Base-by-base conservation (phyloP, 2,797 vertebrate species). In the Acanthiza pusilla region DNA sequence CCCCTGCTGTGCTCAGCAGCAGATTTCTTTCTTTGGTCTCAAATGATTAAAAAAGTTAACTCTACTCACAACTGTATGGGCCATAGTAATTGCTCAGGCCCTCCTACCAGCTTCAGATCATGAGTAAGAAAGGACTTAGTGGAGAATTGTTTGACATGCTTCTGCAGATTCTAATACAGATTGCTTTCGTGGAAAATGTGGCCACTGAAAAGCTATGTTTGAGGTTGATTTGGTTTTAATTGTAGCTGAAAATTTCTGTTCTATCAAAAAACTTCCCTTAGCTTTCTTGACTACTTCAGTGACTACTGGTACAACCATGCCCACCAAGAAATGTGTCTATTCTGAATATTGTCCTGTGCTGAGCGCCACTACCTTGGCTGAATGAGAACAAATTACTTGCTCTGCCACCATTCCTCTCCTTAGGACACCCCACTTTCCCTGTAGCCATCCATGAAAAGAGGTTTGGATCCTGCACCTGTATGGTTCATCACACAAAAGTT, bases 1-100 rank as follows among this genome's bases (percentile, higher is more conserved):
- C 65, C 32, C 90, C 92, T 88, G 82, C 88, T 95, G 91, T 83
- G 91, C 82, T 65, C 72, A 88, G 68, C 78, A 83, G 72, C 43
- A 73, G 68, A 74, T 88, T 91, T 67, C 51, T 7, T 71, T 77
- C 82, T 93, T 91, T 85, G 71, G 89, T 70, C 85, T 92, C 4
- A 3, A 75, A 32, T 80, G 72, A 94, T 88, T 91, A 77, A 73
- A 94, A 62, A 62, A 21, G 13, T 51, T 76, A 88, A 93, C 48
- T 89, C 68, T 43, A 25, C 38, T 83, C n/a, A 48, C 65, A 83
- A 36, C 61, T 83, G 10, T 50, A 83, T 42, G 23, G 13, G 61
- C n/a, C 45, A 53, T 3, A 67, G 61, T 55, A 94, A 92, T 88
- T 82, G 74, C 53, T 89, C 68, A 61, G 75, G 53, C 63, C 57